Evolutionary conservation across 2,113 vertebrate genomes (phyloP), one percentile per base, ranked within the genome.

Genomic region (Calyptommatus sinebrachiatus): DNA sequence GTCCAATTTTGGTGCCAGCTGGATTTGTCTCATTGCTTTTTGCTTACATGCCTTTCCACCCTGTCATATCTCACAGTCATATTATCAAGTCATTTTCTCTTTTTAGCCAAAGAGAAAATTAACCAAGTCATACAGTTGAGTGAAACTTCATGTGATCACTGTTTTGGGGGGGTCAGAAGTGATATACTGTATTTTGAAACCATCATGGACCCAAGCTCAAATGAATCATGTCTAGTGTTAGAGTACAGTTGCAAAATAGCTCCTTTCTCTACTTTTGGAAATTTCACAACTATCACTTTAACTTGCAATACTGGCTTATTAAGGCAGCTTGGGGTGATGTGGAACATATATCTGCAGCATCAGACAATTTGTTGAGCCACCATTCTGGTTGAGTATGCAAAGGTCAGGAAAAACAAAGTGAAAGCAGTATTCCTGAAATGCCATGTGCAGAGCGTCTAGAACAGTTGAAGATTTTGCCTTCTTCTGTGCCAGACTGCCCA

Each of bases 301-400:
- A 63, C 89, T 92, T 87, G 89, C 90, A 86, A 92, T 87, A 91
- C 50, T 63, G 63, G 1, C 76, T 89, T 89, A 88, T 86, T 89
- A 89, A 67, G 84, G 83, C 80, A 81, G 76, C 82, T 79, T 86
- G 89, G 91, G 85, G 83, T 77, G 80, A 74, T 78, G 76, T 87
- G 89, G 91, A 93, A 76, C 83, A 89, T 86, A 85, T 83, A 82
- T 83, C 31, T 41, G 61, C 28, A 31, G 65, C 9, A 74, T 88
- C 90, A 91, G 22, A 68, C 57, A 70, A 70, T 76, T 22, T 83
- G 87, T 80, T 86, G 89, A 90, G 82, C 89, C 53, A 85, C 28
- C 83, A 76, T 79, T 77, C 78, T 81, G 83, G 82, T 82, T 79
- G 77, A 83, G 29, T 82, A 16, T 28, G 68, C 50, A 79, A 86